phyloP scores from a whole-genome alignment of 2,113 vertebrate genomes.

The Salvelinus namaycush region DNA sequence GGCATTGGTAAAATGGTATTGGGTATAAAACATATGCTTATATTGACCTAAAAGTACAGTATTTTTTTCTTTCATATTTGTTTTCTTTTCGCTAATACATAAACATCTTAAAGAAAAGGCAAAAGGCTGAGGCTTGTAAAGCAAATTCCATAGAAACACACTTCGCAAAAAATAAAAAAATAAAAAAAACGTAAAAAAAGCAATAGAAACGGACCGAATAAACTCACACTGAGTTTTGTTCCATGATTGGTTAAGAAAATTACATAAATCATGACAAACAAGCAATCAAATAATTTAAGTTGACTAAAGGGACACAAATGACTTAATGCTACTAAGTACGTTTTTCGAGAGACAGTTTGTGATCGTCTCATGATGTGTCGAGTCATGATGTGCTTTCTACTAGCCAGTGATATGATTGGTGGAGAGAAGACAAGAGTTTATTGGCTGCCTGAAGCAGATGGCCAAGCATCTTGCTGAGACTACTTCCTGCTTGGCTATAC shows the following conservation, averaged over 20 bases:
- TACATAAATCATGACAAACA: not conserved
- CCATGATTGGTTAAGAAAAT: too few species aligned
- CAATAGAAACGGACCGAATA: not conserved
- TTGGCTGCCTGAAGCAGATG: not conserved
- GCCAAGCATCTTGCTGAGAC: not conserved
- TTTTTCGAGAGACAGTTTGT: not conserved
- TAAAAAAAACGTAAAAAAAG: not conserved
- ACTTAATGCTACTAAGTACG: not conserved
- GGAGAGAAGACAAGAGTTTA: too few species aligned
- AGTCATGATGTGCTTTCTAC: too few species aligned
- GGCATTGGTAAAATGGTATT: not conserved
- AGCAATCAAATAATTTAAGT: not conserved
- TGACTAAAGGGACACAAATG: not conserved
- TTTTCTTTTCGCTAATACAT: not conserved
- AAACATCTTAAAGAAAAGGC: constrained; percentile 22
- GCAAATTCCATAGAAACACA: not conserved
- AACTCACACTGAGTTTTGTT: not conserved
- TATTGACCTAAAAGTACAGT: constrained; percentile 9
- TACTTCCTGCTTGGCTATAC: not conserved
- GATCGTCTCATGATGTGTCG: not conserved
- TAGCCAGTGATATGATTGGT: too few species aligned
- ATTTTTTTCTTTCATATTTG: too few species aligned
- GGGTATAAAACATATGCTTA: constrained; percentile 8
- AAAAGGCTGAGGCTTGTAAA: constrained; percentile 14
- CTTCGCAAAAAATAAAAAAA: not conserved